A percentile compares a stretch with the other conserved stretches of the same genome.
phyloP scores from a whole-genome alignment of 2,888 invertebrate genomes.

The Amphipoea oculea region DNA sequence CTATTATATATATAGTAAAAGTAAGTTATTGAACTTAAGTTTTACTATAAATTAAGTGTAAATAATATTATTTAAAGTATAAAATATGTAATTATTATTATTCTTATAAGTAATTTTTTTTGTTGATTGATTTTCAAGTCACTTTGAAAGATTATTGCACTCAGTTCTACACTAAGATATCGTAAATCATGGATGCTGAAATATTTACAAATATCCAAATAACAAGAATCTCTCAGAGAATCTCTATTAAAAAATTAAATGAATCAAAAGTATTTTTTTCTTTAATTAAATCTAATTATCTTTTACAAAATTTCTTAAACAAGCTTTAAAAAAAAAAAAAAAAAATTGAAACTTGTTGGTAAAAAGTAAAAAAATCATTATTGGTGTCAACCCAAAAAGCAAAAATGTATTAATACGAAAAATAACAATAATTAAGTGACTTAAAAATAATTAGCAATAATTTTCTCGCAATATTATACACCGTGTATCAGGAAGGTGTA shows the following conservation, averaged over 20 bases:
- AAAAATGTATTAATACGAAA: neutral
- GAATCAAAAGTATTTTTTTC: neutral
- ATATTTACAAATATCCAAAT: neutral
- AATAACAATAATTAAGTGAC: constrained; percentile 7
- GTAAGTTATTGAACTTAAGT: constrained; percentile 75
- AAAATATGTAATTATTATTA: constrained; percentile 6
- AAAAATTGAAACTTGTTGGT: neutral
- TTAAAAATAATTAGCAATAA: constrained; percentile 28
- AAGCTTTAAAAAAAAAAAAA: neutral
- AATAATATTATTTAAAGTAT: constrained; percentile 45
- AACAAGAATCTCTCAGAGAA: neutral
- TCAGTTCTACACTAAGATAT: neutral
- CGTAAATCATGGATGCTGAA: neutral
- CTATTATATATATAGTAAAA: constrained; percentile 65
- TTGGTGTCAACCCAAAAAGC: neutral
- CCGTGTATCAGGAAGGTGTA: too few species aligned
- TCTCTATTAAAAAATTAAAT: neutral
- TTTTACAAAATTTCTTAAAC: neutral
- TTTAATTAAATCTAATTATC: neutral
- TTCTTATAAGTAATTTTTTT: constrained; percentile 13
- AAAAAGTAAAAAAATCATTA: neutral
- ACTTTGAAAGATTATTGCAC: neutral
- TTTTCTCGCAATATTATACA: constrained; percentile 1
- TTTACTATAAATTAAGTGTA: constrained; percentile 66
- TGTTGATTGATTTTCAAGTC: constrained; percentile 50